phyloP scores from a whole-genome alignment of 2,113 vertebrate genomes.

The Phoenicopterus ruber region DNA sequence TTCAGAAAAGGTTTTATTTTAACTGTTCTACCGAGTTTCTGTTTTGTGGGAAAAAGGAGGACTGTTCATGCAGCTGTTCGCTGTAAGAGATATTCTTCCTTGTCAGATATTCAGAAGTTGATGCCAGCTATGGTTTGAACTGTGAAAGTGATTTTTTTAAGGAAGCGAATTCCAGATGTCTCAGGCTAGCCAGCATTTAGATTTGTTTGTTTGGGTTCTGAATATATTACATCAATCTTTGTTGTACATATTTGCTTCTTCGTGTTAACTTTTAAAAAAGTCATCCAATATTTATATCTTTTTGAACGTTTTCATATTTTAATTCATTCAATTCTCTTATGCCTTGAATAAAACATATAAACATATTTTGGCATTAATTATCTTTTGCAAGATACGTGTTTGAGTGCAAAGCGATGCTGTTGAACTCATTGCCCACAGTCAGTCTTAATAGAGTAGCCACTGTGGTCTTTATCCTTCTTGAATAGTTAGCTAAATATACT shows the following conservation, averaged over 20 bases:
- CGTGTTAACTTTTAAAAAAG: not conserved
- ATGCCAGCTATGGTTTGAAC: slow-evolving; percentile 21
- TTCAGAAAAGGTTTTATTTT: not conserved
- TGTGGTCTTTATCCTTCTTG: not conserved
- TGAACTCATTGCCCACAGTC: not conserved
- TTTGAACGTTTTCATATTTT: not conserved
- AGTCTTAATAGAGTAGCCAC: not conserved
- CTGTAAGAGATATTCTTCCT: not conserved
- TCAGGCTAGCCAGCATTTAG: slow-evolving; percentile 11
- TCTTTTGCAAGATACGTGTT: not conserved
- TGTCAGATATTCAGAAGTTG: slow-evolving; percentile 4
- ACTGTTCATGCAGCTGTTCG: slow-evolving; percentile 5
- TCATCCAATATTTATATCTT: not conserved
- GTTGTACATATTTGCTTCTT: not conserved
- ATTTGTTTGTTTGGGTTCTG: slow-evolving; percentile 45
- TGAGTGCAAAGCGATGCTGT: not conserved
- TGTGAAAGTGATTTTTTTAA: slow-evolving; percentile 17
- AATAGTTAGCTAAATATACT: not conserved
- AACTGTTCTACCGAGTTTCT: not conserved
- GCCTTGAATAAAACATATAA: not conserved
- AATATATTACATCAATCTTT: not conserved
- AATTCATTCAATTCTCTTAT: not conserved
- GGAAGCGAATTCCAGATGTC: slow-evolving; percentile 12
- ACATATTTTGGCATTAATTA: not conserved
- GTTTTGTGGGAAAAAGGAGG: not conserved